Evolutionary conservation across 2,888 invertebrate genomes (phyloP), one percentile per base, ranked within the genome.

Genomic region (Morpho deidamia): DNA sequence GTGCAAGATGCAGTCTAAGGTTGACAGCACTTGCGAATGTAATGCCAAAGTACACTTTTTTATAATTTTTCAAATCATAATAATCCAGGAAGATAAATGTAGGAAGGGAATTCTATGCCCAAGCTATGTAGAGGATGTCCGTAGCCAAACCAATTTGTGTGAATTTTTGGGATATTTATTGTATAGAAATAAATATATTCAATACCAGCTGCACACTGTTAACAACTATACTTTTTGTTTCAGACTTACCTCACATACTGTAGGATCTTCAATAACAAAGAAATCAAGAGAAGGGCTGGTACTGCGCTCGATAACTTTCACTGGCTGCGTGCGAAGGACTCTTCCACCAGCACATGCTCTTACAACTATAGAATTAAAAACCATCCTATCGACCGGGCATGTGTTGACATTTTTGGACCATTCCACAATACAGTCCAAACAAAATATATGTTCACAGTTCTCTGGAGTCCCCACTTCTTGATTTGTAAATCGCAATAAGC

Each of bases 401-500:
- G 98, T 98, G 74, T 97, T 97, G 42, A 97, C 95, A 89, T 96
- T 97, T 91, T 94, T 96, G n/a, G 97, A 94, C 98, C 98, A 98
- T 76, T 97, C 97, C 49, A 94, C 92, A 60, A 98, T 94, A 78
- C 98, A 98, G 64, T 95, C 94, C 39, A 95, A 91, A 78, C 98
- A 98, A 81, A 97, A 98, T 55, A 92, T 91, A 75, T 98, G 98
- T 64, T 96, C 96, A 83, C 98, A 98, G 14, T 92, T 92, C 70
- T 95, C 94, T 0, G 98, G 98, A 32, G 93, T 94, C 7, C 96
- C 98, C 51, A 97, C 91, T 81, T 96, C 94, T 80, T 97, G 96
- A 35, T 91, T 90, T 1, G 78, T 82, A 70, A 97, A 95, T 46
- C 94, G 91, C 62, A 95, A 81, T 44, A 98, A 84, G 81, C 98